These are phyloP conservation scores for Coracopsis vasa DNA, from an alignment of 2,113 vertebrate species.

Conservation along the genomic window DNA sequence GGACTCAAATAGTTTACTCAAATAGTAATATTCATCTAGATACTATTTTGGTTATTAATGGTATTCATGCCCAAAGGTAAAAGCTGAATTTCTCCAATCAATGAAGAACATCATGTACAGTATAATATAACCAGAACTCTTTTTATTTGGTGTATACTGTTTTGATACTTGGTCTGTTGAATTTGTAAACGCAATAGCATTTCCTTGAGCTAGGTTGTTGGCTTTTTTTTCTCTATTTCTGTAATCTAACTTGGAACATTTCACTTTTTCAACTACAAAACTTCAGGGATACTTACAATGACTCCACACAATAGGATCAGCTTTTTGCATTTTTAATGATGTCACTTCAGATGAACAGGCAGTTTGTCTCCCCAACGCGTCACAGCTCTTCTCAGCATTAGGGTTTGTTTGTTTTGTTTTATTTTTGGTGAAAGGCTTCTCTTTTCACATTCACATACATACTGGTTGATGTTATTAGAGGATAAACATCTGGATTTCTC, in stretches of 20 bases:
- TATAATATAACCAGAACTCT: background rate
- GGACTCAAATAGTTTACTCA: background rate
- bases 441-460: background rate
- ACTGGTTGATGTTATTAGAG: background rate
- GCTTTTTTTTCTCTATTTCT: rapidly evolving
- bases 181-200: background rate
- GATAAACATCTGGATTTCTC: background rate
- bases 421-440: background rate
- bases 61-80: background rate
- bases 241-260: background rate
- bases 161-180: background rate
- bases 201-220: background rate
- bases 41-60: background rate
- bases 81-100: background rate
- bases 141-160: background rate
- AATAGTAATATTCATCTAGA: background rate
- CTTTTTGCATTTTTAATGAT: background rate
- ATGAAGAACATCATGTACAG: background rate
- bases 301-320: background rate
- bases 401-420: background rate
- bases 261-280: background rate
- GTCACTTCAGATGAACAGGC: background rate
- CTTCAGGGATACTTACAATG: background rate
- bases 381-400: background rate
- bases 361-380: background rate